Evolutionary conservation across 23 tunicate species (phyloP), one percentile per base, ranked within the genome.

Genomic region (Ascidia mentula): DNA sequence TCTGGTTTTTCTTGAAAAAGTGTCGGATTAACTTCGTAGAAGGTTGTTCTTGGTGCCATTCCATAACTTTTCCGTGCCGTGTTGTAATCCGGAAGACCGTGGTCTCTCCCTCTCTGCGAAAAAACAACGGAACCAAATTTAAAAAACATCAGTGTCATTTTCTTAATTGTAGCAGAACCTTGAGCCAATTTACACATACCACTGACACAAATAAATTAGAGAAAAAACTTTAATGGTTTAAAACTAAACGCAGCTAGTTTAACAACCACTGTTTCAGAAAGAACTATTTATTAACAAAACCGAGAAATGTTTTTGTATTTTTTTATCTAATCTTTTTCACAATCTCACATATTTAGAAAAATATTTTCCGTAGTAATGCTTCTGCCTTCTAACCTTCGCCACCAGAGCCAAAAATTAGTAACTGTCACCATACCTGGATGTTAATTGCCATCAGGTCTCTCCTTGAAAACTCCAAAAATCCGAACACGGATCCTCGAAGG

Each of bases 21-120:
- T 0, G n/a, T 61, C 28, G 96, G 96, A 75, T 90, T 90, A 34
- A 90, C 80, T 40, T 85, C 83, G 1, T 38, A 31, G 37, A 90
- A 90, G 34, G 60, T 80, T 8, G 60, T 46, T 45, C 85, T 42
- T 45, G 46, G n/a, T 53, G 42, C 38, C 30, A 90, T 22, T 9
- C 88, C 88, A 34, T 81, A 70, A 40, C 72, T 45, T 46, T 24
- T 69, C 42, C 97, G 45, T 1, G 97, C 97, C 0, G 97, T 87
- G 73, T 87, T 83, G 89, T 92, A 92, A 70, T 92, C 97, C 20
- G 97, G 92, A 31, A 92, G 72, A 1, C 97, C 97, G 75, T 92
- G 97, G 74, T 92, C 97, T 77, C 97, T 45, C 0, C 97, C 97
- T 75, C 97, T 82, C 97, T 91, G 81, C 4, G 24, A 5, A 53